These are phyloP conservation scores for Chionomys nivalis DNA, from an alignment of 2,113 vertebrate species.

Conservation along the genomic window DNA sequence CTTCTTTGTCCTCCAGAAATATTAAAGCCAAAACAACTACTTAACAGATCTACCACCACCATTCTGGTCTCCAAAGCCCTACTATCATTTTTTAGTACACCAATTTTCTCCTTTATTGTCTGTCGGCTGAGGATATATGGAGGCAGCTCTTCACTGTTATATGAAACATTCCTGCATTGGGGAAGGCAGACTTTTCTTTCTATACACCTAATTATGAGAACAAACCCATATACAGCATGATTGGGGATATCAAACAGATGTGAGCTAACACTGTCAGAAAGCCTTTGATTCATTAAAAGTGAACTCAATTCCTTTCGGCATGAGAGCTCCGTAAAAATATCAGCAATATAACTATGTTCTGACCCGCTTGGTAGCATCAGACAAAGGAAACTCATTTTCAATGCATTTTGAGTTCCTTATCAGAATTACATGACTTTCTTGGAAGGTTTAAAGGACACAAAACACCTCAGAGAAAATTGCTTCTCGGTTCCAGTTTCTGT, in stretches of 20 bases:
- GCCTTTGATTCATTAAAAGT: constrained; percentile 50
- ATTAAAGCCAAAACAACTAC: constrained; percentile 70
- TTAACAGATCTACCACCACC: constrained; percentile 78
- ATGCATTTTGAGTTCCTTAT: constrained; percentile 2
- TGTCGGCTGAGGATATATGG: constrained; percentile 79
- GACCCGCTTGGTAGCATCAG: neutral
- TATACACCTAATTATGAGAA: constrained; percentile 74
- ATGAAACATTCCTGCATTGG: constrained; percentile 67
- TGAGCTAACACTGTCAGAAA: constrained; percentile 31
- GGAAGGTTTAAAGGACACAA: constrained; percentile 50
- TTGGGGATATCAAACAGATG: constrained; percentile 35
- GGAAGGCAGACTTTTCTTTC: constrained; percentile 61
- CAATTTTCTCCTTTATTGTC: constrained; percentile 85
- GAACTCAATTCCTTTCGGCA: neutral
- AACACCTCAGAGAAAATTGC: constrained; percentile 70
- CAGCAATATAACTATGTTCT: neutral
- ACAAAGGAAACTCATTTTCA: constrained; percentile 22
- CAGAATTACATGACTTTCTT: constrained; percentile 63
- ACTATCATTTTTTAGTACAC: constrained; percentile 82
- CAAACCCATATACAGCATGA: constrained; percentile 10
- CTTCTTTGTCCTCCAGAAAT: constrained; percentile 77
- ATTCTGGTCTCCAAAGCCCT: constrained; percentile 70
- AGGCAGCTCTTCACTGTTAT: constrained; percentile 74
- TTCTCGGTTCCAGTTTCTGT: constrained; percentile 55
- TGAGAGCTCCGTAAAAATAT: neutral